These are phyloP conservation scores for Brachyrhaphis roseni DNA, from an alignment of 2,797 vertebrate genomes.

Conservation along the genomic window DNA sequence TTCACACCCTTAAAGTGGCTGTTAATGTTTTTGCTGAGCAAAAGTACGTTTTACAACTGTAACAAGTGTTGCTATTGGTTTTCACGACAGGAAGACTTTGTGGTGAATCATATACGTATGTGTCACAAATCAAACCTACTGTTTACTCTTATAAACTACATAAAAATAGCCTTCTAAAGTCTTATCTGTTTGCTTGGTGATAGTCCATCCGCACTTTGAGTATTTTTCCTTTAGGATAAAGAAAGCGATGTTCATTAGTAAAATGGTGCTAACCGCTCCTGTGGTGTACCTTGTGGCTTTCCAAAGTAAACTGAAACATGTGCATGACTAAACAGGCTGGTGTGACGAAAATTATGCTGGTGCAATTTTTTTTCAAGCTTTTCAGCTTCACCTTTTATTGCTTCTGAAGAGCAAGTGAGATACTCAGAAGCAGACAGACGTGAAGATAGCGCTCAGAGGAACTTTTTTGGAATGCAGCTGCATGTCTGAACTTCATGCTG, in stretches of 20 bases:
- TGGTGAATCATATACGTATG: conserved; percentile 58
- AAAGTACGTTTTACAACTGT: conserved; percentile 11
- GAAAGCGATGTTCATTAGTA: conserved; percentile 47
- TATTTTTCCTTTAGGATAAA: conserved; percentile 29
- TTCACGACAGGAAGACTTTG: neutral
- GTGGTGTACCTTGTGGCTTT: conserved; percentile 36
- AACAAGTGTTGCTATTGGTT: conserved; percentile 7
- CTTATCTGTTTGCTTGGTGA: conserved; percentile 16
- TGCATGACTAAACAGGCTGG: neutral
- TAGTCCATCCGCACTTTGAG: conserved; percentile 40
- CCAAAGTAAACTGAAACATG: conserved; percentile 31
- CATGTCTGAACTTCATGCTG: conserved; percentile 54
- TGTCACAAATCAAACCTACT: conserved; percentile 44
- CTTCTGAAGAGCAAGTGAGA: conserved; percentile 6
- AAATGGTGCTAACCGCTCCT: conserved; percentile 53
- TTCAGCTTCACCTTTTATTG: conserved; percentile 15
- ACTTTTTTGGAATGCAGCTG: conserved; percentile 52
- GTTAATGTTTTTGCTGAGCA: conserved; percentile 19
- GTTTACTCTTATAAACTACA: conserved; percentile 27
- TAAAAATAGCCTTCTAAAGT: conserved; percentile 16
- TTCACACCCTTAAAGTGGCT: conserved; percentile 10
- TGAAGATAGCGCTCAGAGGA: conserved; percentile 11
- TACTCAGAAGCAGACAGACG: conserved; percentile 3
- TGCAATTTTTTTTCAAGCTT: neutral
- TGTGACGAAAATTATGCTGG: neutral